These are phyloP conservation scores for Bos javanicus DNA, from an alignment of 2,113 vertebrate genomes.

Conservation along the genomic window DNA sequence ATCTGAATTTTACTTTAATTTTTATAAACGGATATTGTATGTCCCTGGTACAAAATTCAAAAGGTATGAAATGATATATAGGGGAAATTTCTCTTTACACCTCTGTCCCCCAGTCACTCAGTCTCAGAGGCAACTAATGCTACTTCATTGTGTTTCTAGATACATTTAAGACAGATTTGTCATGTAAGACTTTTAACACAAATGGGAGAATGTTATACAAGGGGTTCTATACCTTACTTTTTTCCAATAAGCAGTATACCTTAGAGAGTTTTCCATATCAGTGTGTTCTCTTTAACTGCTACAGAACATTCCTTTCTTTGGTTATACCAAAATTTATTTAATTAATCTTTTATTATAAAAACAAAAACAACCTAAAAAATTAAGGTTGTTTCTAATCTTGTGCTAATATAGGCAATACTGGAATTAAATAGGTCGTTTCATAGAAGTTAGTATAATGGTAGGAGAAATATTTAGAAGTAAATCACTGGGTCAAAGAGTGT, in stretches of 20 bases:
- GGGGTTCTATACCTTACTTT: not conserved
- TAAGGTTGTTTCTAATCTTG: not conserved
- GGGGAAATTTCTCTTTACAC: not conserved
- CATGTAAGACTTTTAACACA: not conserved
- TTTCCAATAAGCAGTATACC: not conserved
- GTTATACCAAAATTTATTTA: not conserved
- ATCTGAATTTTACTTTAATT: not conserved
- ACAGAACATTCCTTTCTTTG: not conserved
- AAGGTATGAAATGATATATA: not conserved
- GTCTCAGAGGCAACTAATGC: not conserved
- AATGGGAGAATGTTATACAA: not conserved
- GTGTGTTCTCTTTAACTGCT: slow-evolving; percentile 17
- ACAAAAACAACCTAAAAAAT: not conserved
- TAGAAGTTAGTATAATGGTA: not conserved
- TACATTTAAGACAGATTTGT: not conserved
- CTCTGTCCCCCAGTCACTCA: not conserved
- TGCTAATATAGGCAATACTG: not conserved
- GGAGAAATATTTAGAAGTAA: slow-evolving; percentile 29
- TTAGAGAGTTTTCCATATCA: not conserved
- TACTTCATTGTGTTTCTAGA: not conserved
- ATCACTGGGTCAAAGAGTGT: not conserved
- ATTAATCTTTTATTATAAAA: not conserved
- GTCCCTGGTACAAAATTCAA: not conserved
- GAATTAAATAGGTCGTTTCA: not conserved
- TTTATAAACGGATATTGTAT: not conserved